Conservation (phyloP, 2,797 vertebrate genomes). For the Lacerta agilis region DNA sequence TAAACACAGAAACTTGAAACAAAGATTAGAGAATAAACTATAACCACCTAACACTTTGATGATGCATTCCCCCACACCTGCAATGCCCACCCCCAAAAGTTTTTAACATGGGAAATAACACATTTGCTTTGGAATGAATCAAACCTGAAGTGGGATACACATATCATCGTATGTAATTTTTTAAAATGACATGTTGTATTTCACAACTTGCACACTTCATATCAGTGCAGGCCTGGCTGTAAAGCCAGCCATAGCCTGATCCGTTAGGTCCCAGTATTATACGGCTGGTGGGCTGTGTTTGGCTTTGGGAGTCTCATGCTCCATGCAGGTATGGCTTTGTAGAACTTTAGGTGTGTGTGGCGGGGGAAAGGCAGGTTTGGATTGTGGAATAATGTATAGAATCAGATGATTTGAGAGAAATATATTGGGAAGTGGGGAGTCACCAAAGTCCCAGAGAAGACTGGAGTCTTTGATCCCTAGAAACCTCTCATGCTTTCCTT, state of each 20-base stretch:
- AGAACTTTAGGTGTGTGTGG: neutral
- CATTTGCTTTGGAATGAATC: neutral
- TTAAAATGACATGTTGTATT: neutral
- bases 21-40: constrained; percentile 15
- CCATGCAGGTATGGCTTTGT: neutral
- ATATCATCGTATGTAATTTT: no score
- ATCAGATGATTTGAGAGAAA: neutral
- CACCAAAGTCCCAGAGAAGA: neutral
- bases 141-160: neutral
- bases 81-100: no score
- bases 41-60: neutral
- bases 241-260: neutral
- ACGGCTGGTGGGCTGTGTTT: neutral
- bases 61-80: neutral
- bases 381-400: neutral
- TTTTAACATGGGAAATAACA: neutral
- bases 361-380: neutral
- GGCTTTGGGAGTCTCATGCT: neutral
- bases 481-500: neutral
- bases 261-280: neutral
- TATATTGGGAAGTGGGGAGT: neutral
- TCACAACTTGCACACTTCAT: neutral
- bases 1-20: constrained; percentile 83
- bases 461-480: no score
- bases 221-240: no score